These are phyloP conservation scores for Acridotheres tristis DNA, from an alignment of 2,797 vertebrate genomes.

Conservation along the genomic window DNA sequence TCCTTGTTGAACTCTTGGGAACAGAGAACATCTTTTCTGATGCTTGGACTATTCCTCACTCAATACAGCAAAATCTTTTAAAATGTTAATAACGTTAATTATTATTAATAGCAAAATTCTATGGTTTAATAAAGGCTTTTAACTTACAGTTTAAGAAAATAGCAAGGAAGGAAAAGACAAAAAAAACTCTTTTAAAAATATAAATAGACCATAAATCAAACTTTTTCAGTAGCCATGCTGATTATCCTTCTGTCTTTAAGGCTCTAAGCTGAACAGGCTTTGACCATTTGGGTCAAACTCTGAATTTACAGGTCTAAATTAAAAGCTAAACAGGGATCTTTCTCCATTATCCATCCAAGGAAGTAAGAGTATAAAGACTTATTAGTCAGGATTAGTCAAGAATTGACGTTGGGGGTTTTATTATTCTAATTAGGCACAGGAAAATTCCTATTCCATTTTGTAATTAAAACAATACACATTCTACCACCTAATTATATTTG, in stretches of 20 bases:
- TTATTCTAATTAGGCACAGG: conserved; percentile 54
- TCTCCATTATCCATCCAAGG: background rate
- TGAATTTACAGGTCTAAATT: background rate
- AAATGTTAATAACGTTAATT: background rate
- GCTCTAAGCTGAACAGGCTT: background rate
- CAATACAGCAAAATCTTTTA: background rate
- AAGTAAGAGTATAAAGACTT: background rate
- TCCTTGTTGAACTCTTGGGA: background rate
- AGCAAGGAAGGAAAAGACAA: background rate
- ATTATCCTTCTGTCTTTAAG: background rate
- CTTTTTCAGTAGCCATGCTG: background rate
- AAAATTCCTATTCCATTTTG: conserved; percentile 41
- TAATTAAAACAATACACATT: conserved; percentile 60
- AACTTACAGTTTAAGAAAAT: background rate
- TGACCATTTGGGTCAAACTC: background rate
- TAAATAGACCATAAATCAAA: background rate
- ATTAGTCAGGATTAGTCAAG: background rate
- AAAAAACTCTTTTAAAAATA: background rate
- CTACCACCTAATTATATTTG: conserved; percentile 58
- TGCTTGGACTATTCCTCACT: background rate
- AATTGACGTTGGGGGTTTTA: background rate
- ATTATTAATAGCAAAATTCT: background rate
- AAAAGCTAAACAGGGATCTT: background rate
- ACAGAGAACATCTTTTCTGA: background rate
- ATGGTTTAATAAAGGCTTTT: background rate